Conservation (phyloP, 2,113 vertebrate genomes). For the Oryctolagus cuniculus region DNA sequence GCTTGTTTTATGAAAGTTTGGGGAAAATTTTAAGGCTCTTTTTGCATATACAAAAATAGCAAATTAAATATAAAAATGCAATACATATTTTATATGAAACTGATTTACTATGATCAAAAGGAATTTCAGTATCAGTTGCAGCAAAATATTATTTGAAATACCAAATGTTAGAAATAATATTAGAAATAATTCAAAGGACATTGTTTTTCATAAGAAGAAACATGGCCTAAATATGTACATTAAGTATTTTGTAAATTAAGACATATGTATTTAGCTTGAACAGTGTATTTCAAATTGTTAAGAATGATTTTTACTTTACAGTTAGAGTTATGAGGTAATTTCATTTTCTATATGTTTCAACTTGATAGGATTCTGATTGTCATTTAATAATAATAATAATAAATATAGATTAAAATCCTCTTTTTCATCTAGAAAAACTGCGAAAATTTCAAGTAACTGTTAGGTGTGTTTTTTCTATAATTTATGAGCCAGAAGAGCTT, state of each 20-base stretch:
- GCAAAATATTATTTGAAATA: background rate
- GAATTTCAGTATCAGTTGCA: background rate
- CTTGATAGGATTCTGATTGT: background rate
- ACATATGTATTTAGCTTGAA: background rate
- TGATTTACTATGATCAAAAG: background rate
- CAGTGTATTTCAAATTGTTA: background rate
- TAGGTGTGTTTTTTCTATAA: background rate
- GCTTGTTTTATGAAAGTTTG: background rate
- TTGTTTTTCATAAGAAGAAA: background rate
- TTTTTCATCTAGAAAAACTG: background rate
- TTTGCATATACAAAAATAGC: background rate
- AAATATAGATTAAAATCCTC: background rate
- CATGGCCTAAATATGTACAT: background rate
- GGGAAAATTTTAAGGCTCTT: background rate
- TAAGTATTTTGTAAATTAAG: conserved; percentile 32
- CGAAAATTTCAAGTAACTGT: background rate
- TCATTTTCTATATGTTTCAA: background rate
- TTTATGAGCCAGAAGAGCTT: background rate
- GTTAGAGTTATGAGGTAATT: conserved; percentile 40
- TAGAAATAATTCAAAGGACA: background rate
- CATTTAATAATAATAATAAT: background rate
- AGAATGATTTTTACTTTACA: background rate
- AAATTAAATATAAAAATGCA: background rate
- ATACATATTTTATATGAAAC: background rate
- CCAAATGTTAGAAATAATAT: background rate